phyloP scores from a whole-genome alignment of 2,113 vertebrate genomes.

The Mormyrus iriodes region DNA sequence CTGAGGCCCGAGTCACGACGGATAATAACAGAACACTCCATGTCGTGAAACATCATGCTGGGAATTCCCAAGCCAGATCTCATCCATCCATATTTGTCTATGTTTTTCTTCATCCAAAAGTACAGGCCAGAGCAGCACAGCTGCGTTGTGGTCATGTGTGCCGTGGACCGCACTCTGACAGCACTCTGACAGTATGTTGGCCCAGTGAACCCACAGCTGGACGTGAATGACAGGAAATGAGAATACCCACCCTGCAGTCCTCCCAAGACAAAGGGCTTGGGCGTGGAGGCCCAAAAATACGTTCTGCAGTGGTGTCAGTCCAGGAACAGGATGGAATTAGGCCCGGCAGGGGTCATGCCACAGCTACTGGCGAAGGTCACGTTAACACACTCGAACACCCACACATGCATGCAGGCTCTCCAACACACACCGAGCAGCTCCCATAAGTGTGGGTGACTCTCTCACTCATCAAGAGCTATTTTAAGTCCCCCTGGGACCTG shows the following conservation, averaged over 20 bases:
- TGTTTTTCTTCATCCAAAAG: not conserved
- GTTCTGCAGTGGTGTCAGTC: not conserved
- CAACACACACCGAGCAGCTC: not conserved
- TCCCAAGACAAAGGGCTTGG: not conserved
- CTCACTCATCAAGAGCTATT: slow-evolving; percentile 6
- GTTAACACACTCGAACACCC: not conserved
- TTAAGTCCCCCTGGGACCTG: not conserved
- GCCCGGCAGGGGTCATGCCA: not conserved
- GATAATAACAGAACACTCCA: not conserved
- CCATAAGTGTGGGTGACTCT: not conserved
- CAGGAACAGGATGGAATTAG: not conserved
- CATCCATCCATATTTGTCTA: not conserved
- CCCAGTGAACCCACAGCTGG: not conserved
- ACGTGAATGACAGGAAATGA: slow-evolving; percentile 23
- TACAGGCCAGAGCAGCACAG: not conserved
- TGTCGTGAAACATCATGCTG: not conserved
- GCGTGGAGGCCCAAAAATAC: slow-evolving; percentile 16
- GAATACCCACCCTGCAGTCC: not conserved
- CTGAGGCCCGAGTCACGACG: not conserved
- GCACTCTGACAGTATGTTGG: not conserved
- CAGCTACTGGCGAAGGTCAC: not conserved
- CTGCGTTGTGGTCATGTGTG: not conserved
- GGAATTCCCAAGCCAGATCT: not conserved
- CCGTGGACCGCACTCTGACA: not conserved
- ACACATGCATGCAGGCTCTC: not conserved